These are phyloP conservation scores for Melanargia galathea DNA, from an alignment of 2,888 invertebrate species.

Conservation along the genomic window DNA sequence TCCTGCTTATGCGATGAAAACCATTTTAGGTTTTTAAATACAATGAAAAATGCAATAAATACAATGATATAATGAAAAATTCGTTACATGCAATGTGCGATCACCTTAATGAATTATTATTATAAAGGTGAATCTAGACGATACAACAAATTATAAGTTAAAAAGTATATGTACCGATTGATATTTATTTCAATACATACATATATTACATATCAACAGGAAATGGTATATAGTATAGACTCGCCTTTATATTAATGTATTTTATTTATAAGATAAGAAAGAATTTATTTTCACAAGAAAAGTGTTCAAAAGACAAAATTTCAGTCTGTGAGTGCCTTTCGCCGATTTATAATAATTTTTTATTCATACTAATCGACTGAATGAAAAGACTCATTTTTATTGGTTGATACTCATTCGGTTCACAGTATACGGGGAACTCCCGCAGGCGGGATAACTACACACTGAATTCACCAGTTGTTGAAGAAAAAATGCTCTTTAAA, in stretches of 20 bases:
- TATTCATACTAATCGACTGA: not conserved
- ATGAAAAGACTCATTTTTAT: not conserved
- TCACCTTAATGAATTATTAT: slow-evolving; percentile 13
- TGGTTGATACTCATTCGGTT: too few relatives aligned
- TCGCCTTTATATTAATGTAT: not conserved
- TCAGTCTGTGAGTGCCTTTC: not conserved
- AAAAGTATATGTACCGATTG: not conserved
- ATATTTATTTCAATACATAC: not conserved
- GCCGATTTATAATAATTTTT: not conserved
- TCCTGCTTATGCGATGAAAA: too few relatives aligned
- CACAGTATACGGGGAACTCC: too few relatives aligned
- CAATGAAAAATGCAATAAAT: too few relatives aligned
- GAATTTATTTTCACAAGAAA: slow-evolving; percentile 21
- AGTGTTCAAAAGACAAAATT: slow-evolving; percentile 8
- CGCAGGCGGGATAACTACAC: too few relatives aligned
- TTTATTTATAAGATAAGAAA: slow-evolving; percentile 12
- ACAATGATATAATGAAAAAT: not conserved
- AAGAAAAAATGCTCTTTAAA: not conserved
- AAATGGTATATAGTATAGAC: slow-evolving; percentile 1
- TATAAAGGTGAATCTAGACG: slow-evolving; percentile 2
- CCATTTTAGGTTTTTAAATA: too few relatives aligned
- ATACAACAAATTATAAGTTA: not conserved
- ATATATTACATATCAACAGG: not conserved
- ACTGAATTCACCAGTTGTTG: too few relatives aligned
- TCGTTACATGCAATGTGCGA: not conserved